Percentiles rank a stretch among this genome's conserved stretches.
These are phyloP conservation scores for Escarpia spicata DNA, from an alignment of 2,888 invertebrate genomes.

Conservation along the genomic window DNA sequence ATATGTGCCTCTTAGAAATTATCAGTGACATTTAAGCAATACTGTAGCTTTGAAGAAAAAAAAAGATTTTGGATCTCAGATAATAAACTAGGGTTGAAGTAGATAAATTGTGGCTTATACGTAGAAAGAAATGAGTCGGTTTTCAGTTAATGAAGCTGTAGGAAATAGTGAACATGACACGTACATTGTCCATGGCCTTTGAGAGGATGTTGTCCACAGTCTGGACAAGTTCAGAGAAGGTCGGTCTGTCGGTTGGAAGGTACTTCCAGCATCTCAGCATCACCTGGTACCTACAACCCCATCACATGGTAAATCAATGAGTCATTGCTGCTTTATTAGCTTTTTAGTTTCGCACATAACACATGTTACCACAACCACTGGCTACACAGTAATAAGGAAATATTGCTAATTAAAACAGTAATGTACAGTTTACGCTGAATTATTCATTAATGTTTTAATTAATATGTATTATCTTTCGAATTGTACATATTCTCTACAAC, in stretches of 20 bases:
- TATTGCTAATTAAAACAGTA: too few species aligned
- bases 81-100: not conserved
- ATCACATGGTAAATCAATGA: not conserved
- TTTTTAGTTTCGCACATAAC: not conserved
- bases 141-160: too few species aligned
- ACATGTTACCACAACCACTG: too few species aligned
- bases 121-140: not conserved
- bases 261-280: slow-evolving; percentile 26
- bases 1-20: too few species aligned
- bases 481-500: too few species aligned
- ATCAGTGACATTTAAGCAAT: too few species aligned
- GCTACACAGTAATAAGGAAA: too few species aligned
- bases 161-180: too few species aligned
- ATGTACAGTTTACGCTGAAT: too few species aligned
- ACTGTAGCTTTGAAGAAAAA: not conserved
- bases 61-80: not conserved
- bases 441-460: too few species aligned
- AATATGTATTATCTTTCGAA: too few species aligned
- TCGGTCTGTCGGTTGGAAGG: slow-evolving; percentile 8
- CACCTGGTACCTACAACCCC: slow-evolving; percentile 8
- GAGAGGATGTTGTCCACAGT: not conserved
- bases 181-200: not conserved
- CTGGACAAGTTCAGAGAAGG: not conserved
- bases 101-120: not conserved
- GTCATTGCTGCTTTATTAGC: not conserved